phyloP scores from a whole-genome alignment of 2,797 vertebrate species.

The Sardinella longiceps region DNA sequence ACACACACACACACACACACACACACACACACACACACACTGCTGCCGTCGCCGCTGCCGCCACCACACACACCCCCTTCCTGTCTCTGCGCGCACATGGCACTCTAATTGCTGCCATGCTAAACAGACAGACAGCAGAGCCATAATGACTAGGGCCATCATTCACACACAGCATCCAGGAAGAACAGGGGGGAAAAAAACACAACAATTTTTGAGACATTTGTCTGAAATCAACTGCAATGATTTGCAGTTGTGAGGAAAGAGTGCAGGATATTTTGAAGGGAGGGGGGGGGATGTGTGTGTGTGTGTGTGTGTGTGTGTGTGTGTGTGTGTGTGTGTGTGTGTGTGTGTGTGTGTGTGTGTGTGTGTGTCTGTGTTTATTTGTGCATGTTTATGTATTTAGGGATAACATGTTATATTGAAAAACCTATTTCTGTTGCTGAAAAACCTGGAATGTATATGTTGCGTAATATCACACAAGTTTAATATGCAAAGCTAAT shows the following conservation, averaged over 20 bases:
- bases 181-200: constrained; percentile 18
- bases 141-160: constrained; percentile 85
- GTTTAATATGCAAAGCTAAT: background rate
- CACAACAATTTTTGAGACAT: constrained; percentile 46
- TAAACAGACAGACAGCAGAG: constrained; percentile 78
- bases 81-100: constrained; percentile 81
- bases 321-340: background rate
- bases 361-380: background rate
- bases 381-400: background rate
- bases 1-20: constrained; percentile 41
- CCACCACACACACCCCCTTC: constrained; percentile 69
- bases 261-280: background rate
- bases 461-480: background rate
- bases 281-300: background rate
- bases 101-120: constrained; percentile 87
- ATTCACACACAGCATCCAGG: constrained; percentile 76
- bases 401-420: constrained; percentile 9
- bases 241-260: constrained; percentile 37
- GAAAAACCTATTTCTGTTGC: constrained; percentile 9
- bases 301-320: background rate
- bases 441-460: constrained; percentile 7
- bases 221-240: constrained; percentile 52
- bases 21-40: constrained; percentile 37
- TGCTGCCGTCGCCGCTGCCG: background rate
- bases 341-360: background rate